A percentile compares a stretch with the other conserved stretches of the same genome.
Conservation (phyloP, 2,797 vertebrate genomes). For the Buceros bicornis region DNA sequence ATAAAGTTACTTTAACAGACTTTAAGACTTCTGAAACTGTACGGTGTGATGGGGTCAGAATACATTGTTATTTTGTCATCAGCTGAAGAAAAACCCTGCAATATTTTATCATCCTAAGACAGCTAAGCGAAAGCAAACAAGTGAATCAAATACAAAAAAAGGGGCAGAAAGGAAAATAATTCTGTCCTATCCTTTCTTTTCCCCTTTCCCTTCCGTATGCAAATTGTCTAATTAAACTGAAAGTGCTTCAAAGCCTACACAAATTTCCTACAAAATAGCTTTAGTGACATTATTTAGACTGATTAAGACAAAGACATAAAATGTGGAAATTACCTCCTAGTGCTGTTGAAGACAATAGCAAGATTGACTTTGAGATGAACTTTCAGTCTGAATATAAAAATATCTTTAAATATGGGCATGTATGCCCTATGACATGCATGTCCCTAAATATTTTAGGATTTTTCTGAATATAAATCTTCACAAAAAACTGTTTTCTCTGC, state of each 20-base stretch:
- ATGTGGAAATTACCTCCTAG: background rate
- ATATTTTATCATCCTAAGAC: background rate
- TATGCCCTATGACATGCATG: background rate
- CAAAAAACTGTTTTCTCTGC: background rate
- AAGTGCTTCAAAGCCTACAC: background rate
- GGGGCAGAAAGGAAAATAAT: background rate
- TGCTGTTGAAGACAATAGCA: background rate
- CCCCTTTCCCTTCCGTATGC: background rate
- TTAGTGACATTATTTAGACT: background rate
- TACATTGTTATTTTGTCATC: background rate
- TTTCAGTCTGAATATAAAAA: background rate
- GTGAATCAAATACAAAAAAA: background rate
- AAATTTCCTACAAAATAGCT: background rate
- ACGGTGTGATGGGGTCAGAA: background rate
- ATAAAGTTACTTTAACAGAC: conserved; percentile 11
- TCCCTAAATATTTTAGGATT: background rate
- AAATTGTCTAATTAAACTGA: background rate
- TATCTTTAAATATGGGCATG: background rate
- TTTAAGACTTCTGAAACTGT: background rate
- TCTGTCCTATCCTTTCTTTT: rapidly evolving
- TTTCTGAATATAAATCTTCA: background rate
- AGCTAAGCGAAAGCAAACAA: background rate
- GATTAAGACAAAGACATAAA: background rate
- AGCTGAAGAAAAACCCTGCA: background rate
- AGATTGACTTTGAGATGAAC: background rate